phyloP scores from a whole-genome alignment of 2,797 vertebrate genomes.

The Ciconia nigra region DNA sequence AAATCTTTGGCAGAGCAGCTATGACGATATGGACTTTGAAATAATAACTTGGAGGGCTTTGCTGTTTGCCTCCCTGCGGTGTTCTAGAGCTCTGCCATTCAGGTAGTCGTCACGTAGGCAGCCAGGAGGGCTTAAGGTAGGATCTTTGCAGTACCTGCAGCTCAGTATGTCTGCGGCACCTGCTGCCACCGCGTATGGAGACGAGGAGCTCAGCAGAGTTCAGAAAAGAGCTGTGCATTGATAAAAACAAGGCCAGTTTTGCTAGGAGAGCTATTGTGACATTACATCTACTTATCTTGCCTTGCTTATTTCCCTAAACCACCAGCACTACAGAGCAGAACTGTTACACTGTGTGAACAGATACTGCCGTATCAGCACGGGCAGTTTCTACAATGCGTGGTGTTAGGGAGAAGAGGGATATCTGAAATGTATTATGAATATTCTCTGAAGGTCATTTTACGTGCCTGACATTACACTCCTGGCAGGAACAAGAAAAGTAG shows the following conservation, averaged over 20 bases:
- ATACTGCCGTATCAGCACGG: neutral
- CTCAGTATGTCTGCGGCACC: neutral
- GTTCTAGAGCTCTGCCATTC: neutral
- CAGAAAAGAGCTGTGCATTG: neutral
- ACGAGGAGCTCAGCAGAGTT: neutral
- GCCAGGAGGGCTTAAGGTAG: neutral
- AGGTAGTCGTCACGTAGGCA: rapidly evolving
- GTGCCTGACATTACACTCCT: neutral
- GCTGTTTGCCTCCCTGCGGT: neutral
- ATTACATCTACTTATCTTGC: neutral
- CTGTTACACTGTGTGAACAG: neutral
- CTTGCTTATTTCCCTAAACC: neutral
- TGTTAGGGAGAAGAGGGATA: neutral
- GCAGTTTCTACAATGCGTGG: neutral
- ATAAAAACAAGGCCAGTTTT: neutral
- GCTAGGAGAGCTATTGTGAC: neutral
- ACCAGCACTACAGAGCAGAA: neutral
- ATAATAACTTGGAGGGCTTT: neutral
- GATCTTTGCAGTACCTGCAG: neutral
- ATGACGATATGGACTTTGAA: neutral
- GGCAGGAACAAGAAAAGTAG: neutral
- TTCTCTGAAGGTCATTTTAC: neutral
- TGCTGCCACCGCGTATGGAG: neutral
- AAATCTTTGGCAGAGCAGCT: neutral
- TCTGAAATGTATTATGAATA: neutral